These are phyloP conservation scores for Polia nebulosa DNA, from an alignment of 2,888 invertebrate genomes.

Conservation along the genomic window DNA sequence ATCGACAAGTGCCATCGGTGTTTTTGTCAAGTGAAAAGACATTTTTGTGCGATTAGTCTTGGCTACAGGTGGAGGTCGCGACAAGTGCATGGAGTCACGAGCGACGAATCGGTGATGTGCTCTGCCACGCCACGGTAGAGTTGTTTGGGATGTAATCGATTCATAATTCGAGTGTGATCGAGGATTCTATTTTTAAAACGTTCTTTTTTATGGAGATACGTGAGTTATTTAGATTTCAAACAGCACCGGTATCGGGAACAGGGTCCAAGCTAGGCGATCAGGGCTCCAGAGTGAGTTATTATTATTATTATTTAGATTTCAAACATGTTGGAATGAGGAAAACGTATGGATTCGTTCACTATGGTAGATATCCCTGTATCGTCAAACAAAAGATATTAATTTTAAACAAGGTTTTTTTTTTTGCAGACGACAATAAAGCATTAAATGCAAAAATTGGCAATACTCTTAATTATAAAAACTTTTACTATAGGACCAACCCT, in stretches of 20 bases:
- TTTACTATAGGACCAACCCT: too few species aligned
- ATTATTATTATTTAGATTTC: slow-evolving; percentile 22
- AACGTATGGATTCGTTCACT: background rate
- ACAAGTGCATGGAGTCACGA: slow-evolving; percentile 77
- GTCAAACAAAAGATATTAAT: too few species aligned
- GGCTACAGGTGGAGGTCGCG: slow-evolving; percentile 84
- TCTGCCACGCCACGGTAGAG: slow-evolving; percentile 50
- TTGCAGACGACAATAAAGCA: too few species aligned
- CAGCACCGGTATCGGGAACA: too few species aligned
- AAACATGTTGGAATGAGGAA: slow-evolving; percentile 4
- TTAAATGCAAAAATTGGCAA: too few species aligned
- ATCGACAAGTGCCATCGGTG: slow-evolving; percentile 70
- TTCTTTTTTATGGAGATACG: slow-evolving; percentile 26
- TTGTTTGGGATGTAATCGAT: slow-evolving; percentile 57
- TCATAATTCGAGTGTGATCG: slow-evolving; percentile 54
- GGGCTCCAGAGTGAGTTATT: too few species aligned
- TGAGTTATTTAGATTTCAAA: slow-evolving; percentile 24
- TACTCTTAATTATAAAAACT: too few species aligned
- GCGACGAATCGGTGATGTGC: slow-evolving; percentile 62
- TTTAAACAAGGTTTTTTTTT: too few species aligned
- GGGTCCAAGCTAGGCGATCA: too few species aligned
- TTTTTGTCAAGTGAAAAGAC: slow-evolving; percentile 75
- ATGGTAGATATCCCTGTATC: background rate
- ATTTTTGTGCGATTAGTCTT: slow-evolving; percentile 81
- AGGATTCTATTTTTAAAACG: slow-evolving; percentile 42